phyloP scores from a whole-genome alignment of 2,113 vertebrate genomes.

The Hippolais icterina region DNA sequence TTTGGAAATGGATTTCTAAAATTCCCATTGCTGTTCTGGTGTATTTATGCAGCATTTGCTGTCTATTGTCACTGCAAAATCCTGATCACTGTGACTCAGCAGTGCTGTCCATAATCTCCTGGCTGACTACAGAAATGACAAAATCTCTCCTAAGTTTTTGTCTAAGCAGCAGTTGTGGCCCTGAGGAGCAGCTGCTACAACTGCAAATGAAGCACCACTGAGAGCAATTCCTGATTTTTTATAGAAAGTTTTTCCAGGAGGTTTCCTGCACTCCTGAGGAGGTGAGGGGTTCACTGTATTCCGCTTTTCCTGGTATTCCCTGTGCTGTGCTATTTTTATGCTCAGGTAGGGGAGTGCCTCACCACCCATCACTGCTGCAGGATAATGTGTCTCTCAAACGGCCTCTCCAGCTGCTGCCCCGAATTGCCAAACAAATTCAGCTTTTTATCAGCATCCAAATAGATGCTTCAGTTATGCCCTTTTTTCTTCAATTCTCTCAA shows the following conservation, averaged over 20 bases:
- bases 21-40: background rate
- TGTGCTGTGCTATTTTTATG: background rate
- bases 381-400: background rate
- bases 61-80: background rate
- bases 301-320: background rate
- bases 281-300: background rate
- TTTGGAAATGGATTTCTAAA: background rate
- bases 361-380: background rate
- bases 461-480: background rate
- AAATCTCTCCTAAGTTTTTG: background rate
- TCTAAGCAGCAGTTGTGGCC: background rate
- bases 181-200: background rate
- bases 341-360: background rate
- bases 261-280: background rate
- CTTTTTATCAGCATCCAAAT: background rate
- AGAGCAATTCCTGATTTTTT: background rate
- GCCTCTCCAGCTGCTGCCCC: background rate
- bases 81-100: background rate
- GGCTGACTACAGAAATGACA: background rate
- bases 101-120: background rate
- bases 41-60: background rate
- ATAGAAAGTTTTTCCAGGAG: background rate
- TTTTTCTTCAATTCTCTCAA: background rate
- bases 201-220: background rate
- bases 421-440: background rate